These are phyloP conservation scores for Oreochromis aureus DNA, from an alignment of 2,113 vertebrate species.

Conservation along the genomic window DNA sequence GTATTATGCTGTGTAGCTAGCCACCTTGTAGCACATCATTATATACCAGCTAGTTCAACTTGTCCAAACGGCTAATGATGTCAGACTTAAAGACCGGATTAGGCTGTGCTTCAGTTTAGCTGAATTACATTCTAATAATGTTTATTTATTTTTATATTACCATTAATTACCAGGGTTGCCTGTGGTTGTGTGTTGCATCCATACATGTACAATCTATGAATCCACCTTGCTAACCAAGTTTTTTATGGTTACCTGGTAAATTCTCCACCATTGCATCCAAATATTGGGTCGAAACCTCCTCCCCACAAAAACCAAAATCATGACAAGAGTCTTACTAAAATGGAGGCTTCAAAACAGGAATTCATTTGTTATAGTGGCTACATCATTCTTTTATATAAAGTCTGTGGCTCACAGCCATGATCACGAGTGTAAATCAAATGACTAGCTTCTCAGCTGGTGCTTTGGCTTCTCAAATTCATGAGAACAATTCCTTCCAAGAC, in stretches of 20 bases:
- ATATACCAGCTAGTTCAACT: not conserved
- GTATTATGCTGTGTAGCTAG: not conserved
- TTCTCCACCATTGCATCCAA: not conserved
- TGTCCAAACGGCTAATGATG: not conserved
- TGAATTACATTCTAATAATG: not conserved
- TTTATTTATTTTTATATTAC: not conserved
- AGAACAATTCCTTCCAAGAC: not conserved
- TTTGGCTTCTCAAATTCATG: conserved; percentile 2
- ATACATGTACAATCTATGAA: not conserved
- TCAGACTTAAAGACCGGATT: not conserved
- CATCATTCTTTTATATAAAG: not conserved
- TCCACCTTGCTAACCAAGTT: rapidly evolving
- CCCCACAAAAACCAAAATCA: not conserved
- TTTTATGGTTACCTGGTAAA: not conserved
- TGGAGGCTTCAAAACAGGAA: not conserved
- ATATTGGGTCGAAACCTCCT: rapidly evolving
- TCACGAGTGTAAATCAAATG: conserved; percentile 25
- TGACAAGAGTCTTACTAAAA: not conserved
- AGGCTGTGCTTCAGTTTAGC: rapidly evolving
- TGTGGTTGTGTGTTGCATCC: not conserved
- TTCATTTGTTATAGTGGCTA: not conserved
- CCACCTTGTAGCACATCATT: not conserved
- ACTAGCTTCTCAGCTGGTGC: not conserved
- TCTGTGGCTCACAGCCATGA: not conserved
- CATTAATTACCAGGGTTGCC: not conserved